Conservation (phyloP, 2,888 invertebrate species). For the Lumbricus terrestris region DNA sequence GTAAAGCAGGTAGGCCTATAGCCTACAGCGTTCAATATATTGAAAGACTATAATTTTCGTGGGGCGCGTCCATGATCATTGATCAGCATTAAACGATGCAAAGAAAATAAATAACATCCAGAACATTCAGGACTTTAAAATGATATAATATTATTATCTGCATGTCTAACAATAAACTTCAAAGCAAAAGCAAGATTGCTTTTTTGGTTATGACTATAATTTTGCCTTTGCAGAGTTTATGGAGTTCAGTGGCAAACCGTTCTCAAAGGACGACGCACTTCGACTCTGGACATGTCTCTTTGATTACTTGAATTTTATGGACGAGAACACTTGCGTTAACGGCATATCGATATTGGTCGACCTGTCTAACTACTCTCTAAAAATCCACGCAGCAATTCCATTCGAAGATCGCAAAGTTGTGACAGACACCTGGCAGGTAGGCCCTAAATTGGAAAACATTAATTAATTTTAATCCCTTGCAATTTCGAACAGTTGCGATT, state of each 20-base stretch:
- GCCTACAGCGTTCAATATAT: no score
- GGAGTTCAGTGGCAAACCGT: neutral
- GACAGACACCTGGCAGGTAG: neutral
- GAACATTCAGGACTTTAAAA: no score
- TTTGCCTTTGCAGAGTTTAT: neutral
- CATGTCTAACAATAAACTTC: no score
- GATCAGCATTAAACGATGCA: no score
- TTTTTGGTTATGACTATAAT: no score
- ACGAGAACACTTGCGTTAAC: neutral
- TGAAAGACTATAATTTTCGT: no score
- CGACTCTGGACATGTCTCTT: neutral
- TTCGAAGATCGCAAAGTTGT: neutral
- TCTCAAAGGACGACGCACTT: neutral
- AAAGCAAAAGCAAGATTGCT: no score
- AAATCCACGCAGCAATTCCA: neutral
- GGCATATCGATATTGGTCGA: neutral
- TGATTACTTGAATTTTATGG: neutral
- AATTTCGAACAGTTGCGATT: no score
- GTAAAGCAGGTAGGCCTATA: conserved; percentile 24
- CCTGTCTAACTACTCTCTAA: neutral
- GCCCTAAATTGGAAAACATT: neutral
- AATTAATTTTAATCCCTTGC: neutral
- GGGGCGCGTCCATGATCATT: no score
- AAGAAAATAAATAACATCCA: no score
- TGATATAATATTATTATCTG: no score